Base-by-base conservation (phyloP, 2,113 vertebrate species). In the Petrocephalus zakoni region DNA sequence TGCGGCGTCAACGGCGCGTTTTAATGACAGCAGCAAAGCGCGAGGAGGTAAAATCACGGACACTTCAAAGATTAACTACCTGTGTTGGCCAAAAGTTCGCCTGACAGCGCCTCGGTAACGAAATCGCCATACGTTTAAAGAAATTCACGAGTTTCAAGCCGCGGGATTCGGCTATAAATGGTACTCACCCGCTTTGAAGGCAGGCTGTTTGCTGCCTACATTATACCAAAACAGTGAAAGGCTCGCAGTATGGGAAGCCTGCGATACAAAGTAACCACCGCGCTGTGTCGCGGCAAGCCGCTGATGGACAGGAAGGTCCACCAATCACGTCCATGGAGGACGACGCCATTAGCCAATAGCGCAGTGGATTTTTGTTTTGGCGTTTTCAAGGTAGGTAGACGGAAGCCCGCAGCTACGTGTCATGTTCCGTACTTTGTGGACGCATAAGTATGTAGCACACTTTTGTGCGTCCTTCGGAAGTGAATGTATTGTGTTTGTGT, bases 331-430 rank as follows among this genome's bases (percentile, higher is more conserved):
- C 17, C 6, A 61, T 52, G 19, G 46, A 61, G 15, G 13, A 1
- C 8, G 46, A 19, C 51, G 21, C 58, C 75, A 37, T 0, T 83
- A 56, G 19, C 89, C 89, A 85, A 81, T 89, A 42, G 52, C n/a
- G 46, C 1, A 64, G 55, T 5, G 42, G 72, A 29, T 55, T 10
- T 42, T 52, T 29, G 4, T 78, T 25, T 81, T 29, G 34, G 72
- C 34, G 0, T 75, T 88, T 88, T 88, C 72, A 81, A 55, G 72
- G 10, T 81, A 81, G 87, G 87, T 88, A 55, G 87, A 75, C n/a
- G 19, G 46, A 29, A 15, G n/a, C 29, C 8, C 19, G 17, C 0
- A 42, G 22, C 51, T 56, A 82, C 85, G 85, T 86, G 53, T 86
- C 22, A 55, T 25, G 52, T 37, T 4, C 4, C 15, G 82, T n/a